These are phyloP conservation scores for Calyptomena viridis DNA, from an alignment of 2,113 vertebrate species.

Conservation along the genomic window DNA sequence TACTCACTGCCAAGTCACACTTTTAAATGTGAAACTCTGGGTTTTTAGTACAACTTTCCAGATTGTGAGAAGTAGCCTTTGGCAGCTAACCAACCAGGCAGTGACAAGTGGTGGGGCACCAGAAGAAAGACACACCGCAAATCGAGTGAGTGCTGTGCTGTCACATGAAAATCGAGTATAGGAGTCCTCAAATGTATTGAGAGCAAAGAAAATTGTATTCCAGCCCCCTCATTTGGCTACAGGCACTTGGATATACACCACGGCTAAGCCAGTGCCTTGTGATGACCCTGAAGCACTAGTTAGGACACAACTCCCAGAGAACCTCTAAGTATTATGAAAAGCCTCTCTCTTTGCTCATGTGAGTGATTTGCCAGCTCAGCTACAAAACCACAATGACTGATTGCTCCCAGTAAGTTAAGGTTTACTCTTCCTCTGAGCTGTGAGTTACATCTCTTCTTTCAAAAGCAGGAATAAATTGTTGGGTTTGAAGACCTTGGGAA, in stretches of 20 bases:
- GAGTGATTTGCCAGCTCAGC: fast-evolving
- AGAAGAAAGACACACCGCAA: not conserved
- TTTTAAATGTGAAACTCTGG: not conserved
- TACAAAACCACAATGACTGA: not conserved
- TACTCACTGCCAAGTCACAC: not conserved
- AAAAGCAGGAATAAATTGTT: not conserved
- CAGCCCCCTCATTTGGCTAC: not conserved
- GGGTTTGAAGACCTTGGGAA: not conserved
- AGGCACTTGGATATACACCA: not conserved
- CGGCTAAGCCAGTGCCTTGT: not conserved
- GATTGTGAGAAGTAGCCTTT: not conserved
- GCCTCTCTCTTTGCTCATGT: not conserved
- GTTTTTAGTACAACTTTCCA: not conserved
- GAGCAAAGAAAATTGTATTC: not conserved
- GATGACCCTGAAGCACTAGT: not conserved
- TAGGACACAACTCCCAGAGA: not conserved
- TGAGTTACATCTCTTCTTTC: not conserved
- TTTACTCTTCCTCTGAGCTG: not conserved
- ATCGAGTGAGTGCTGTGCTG: fast-evolving
- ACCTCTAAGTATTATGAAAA: fast-evolving
- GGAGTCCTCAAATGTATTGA: not conserved
- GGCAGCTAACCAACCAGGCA: not conserved
- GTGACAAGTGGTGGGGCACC: not conserved
- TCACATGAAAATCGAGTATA: not conserved
- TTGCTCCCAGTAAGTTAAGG: not conserved